Evolutionary conservation across 1,140 invertebrate genomes (phyloP).

Genomic region (Agrypnia vestita): DNA sequence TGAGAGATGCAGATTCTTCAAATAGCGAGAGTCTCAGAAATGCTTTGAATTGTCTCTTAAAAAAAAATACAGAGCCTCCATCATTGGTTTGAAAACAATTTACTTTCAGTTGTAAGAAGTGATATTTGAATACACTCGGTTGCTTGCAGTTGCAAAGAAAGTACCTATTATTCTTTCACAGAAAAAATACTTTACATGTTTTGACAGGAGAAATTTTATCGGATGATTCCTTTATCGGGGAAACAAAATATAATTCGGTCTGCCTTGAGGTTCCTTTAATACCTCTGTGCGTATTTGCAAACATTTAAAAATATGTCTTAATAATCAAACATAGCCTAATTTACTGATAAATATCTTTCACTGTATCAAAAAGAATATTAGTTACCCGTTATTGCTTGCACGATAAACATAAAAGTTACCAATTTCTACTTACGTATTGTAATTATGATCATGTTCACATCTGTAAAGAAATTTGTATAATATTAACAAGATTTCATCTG

Average conservation of each 20-base stretch:
- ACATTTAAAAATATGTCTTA: background rate
- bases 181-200: background rate
- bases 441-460: too few species aligned
- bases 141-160: background rate
- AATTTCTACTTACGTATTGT: too few species aligned
- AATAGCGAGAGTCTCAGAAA: slow-evolving; percentile 45
- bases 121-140: too few species aligned
- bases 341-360: background rate
- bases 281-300: too few species aligned
- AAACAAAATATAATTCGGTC: too few species aligned
- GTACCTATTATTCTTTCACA: background rate
- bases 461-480: too few species aligned
- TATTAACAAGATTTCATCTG: too few species aligned
- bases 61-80: slow-evolving; percentile 20
- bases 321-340: slow-evolving; percentile 12
- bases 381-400: too few species aligned
- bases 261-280: too few species aligned
- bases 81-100: slow-evolving; percentile 29
- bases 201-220: background rate
- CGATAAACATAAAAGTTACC: too few species aligned
- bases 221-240: too few species aligned
- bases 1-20: slow-evolving; percentile 37
- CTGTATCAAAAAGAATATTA: background rate
- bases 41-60: slow-evolving; percentile 46
- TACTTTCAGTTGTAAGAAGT: too few species aligned